Evolutionary conservation across 2,797 vertebrate genomes (phyloP).

Genomic region (Oreonectes daqikongensis): DNA sequence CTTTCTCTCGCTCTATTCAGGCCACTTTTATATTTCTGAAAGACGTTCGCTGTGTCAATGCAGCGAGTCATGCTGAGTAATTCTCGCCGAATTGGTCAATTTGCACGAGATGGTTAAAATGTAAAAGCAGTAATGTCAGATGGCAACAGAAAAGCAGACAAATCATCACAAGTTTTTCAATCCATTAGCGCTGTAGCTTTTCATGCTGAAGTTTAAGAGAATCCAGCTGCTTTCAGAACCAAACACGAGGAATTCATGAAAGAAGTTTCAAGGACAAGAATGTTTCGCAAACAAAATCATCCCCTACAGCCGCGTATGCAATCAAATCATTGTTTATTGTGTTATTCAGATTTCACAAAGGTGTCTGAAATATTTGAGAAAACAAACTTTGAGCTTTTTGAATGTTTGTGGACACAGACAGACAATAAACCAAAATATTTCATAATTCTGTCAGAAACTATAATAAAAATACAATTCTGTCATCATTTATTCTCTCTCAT

Average conservation of each 20-base stretch:
- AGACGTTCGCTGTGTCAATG: neutral
- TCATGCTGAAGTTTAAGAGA: neutral
- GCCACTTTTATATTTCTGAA: neutral
- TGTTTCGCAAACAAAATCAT: slow-evolving; percentile 1
- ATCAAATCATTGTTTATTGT: too few species aligned
- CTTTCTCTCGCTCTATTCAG: neutral
- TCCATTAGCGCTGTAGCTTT: neutral
- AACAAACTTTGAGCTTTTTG: too few species aligned
- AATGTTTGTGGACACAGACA: too few species aligned
- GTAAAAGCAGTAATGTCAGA: slow-evolving; percentile 13
- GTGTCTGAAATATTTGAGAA: too few species aligned
- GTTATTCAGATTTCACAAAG: neutral
- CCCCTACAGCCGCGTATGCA: neutral
- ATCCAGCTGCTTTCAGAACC: neutral
- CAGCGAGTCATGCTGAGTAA: slow-evolving; percentile 19
- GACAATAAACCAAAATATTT: too few species aligned
- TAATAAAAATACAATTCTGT: too few species aligned
- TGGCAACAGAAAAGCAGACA: neutral
- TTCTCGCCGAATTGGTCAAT: slow-evolving; percentile 21
- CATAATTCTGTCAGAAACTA: too few species aligned
- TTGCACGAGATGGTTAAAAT: neutral
- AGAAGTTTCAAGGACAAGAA: slow-evolving; percentile 1
- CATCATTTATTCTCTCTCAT: too few species aligned
- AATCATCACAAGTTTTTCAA: slow-evolving; percentile 5
- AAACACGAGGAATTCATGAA: neutral